These are phyloP conservation scores for Phrixothrix hirtus DNA, from an alignment of 2,888 invertebrate genomes.

Conservation along the genomic window DNA sequence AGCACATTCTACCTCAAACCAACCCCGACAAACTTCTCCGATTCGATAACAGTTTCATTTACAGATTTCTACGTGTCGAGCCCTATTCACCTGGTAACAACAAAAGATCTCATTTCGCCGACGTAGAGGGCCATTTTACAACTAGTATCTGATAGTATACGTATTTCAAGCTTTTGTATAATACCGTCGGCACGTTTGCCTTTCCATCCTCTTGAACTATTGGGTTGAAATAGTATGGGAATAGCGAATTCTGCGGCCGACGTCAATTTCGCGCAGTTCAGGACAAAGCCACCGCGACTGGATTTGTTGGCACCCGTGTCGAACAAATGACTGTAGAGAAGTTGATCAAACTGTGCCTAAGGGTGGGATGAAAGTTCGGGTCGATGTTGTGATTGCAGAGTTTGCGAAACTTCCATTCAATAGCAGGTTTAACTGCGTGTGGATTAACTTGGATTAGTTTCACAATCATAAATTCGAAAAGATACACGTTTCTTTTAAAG, in stretches of 20 bases:
- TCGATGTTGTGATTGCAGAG: constrained; percentile 33
- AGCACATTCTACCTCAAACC: constrained; percentile 31
- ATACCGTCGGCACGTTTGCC: constrained; percentile 4
- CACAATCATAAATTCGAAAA: constrained; percentile 14
- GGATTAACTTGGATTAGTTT: constrained; percentile 25
- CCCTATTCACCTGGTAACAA: constrained; percentile 46
- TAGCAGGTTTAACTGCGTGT: constrained; percentile 16
- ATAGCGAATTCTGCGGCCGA: constrained; percentile 7
- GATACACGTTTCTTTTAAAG: neutral
- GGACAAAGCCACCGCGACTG: constrained; percentile 48
- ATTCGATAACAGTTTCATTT: constrained; percentile 49
- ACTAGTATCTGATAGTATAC: constrained; percentile 41
- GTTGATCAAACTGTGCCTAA: constrained; percentile 52
- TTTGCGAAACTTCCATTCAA: constrained; percentile 26
- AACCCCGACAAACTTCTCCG: constrained; percentile 31
- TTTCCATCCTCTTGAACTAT: neutral
- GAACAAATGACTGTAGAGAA: constrained; percentile 57
- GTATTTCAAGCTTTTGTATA: constrained; percentile 37
- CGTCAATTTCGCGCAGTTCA: constrained; percentile 24
- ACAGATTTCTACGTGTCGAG: constrained; percentile 49
- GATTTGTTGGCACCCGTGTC: constrained; percentile 58
- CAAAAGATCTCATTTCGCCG: constrained; percentile 45
- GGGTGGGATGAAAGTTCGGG: constrained; percentile 40
- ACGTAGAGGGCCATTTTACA: constrained; percentile 44
- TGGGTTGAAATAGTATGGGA: constrained; percentile 6